Percentiles rank a stretch among this genome's conserved stretches.
These are phyloP conservation scores for Leptinotarsa rubiginosa DNA, from an alignment of 2,888 invertebrate species.

Conservation along the genomic window DNA sequence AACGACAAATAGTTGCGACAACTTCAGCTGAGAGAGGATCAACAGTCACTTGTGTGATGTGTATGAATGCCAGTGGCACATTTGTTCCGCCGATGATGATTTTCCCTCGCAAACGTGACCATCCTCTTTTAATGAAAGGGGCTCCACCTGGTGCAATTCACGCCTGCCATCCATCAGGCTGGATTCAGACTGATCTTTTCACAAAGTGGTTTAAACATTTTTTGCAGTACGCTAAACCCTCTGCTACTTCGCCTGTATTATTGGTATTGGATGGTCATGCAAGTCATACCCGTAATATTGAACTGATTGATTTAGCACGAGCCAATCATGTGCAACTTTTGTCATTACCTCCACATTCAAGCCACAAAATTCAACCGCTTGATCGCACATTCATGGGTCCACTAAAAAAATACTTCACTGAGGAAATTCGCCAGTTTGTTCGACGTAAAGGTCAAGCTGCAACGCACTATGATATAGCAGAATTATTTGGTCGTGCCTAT, in stretches of 20 bases:
- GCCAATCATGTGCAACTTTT: neutral
- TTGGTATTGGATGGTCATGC: constrained; percentile 18
- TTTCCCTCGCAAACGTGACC: neutral
- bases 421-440: neutral
- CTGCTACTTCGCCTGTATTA: constrained; percentile 9
- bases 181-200: neutral
- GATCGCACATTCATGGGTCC: neutral
- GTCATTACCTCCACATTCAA: neutral
- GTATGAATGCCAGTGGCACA: neutral
- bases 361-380: neutral
- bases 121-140: constrained; percentile 15
- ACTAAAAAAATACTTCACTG: neutral
- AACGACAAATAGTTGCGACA: neutral
- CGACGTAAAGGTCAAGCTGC: neutral
- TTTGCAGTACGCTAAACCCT: neutral
- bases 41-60: neutral
- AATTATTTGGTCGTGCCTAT: neutral
- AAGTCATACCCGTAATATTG: constrained; percentile 9
- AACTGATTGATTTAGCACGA: neutral
- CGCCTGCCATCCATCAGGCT: neutral
- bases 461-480: neutral
- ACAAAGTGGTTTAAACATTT: neutral
- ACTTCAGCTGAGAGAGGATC: neutral
- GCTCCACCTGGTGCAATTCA: constrained; percentile 12
- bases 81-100: neutral